Percentiles rank a stretch among this genome's conserved stretches.
Evolutionary conservation across 2,113 vertebrate species (phyloP).

Genomic region (Takifugu bimaculatus): DNA sequence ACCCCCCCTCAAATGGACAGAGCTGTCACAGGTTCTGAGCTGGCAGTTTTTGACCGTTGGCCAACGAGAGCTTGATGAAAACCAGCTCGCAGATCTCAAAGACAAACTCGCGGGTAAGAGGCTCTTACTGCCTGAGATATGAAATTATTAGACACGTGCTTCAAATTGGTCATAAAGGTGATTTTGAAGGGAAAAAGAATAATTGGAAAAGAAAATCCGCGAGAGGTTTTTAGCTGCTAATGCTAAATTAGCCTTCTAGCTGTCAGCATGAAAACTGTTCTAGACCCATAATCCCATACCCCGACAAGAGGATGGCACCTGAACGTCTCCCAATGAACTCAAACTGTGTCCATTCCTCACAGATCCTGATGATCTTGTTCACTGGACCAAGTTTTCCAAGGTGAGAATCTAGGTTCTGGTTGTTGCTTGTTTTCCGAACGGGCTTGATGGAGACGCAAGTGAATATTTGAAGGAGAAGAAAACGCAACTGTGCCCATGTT

Average conservation of each 20-base stretch:
- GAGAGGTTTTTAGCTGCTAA: too few relatives aligned
- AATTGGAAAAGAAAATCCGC: too few relatives aligned
- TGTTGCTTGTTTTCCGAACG: not conserved
- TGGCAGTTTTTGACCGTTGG: conserved; percentile 93
- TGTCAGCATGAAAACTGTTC: too few relatives aligned
- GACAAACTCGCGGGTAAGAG: conserved; percentile 70
- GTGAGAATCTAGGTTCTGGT: conserved; percentile 51
- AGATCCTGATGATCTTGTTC: conserved; percentile 74
- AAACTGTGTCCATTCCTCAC: not conserved
- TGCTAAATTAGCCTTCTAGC: too few relatives aligned
- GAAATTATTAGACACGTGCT: not conserved
- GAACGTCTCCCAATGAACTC: too few relatives aligned
- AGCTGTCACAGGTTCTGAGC: conserved; percentile 85
- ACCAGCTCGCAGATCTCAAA: conserved; percentile 79
- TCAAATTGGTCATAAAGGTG: too few relatives aligned
- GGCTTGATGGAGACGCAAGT: not conserved
- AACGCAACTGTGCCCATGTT: not conserved
- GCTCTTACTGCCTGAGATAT: not conserved
- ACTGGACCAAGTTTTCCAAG: conserved; percentile 89
- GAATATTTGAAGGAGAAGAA: too few relatives aligned
- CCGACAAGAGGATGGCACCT: too few relatives aligned
- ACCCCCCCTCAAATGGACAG: conserved; percentile 80
- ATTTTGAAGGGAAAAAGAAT: too few relatives aligned
- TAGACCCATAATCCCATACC: too few relatives aligned
- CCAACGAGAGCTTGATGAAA: conserved; percentile 80